Conservation (phyloP, 2,888 invertebrate genomes). For the Drosophila parthenogenetica region DNA sequence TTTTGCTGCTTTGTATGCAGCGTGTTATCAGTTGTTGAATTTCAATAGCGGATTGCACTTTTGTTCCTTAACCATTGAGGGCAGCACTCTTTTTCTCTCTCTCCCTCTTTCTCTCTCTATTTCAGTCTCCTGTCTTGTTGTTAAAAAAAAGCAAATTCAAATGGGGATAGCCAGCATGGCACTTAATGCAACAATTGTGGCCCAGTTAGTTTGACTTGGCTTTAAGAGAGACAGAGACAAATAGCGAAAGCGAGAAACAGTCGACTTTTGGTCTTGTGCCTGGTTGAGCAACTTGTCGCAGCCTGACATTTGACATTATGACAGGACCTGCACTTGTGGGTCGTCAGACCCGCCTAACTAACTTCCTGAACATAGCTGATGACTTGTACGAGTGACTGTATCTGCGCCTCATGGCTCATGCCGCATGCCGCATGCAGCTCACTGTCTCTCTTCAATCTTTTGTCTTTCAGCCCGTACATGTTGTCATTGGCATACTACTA, state of each 20-base stretch:
- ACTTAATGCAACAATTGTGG: conserved; percentile 21
- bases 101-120: background rate
- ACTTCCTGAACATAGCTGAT: conserved; percentile 77
- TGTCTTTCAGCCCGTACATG: conserved; percentile 64
- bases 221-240: conserved; percentile 13
- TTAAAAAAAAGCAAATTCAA: conserved; percentile 44
- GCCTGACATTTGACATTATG: conserved; percentile 61
- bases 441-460: conserved; percentile 61
- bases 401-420: conserved; percentile 42
- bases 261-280: conserved; percentile 11
- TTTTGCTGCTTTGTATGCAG: conserved; percentile 63
- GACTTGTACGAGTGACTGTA: conserved; percentile 57
- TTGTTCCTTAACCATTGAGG: conserved; percentile 43
- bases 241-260: background rate
- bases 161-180: conserved; percentile 20
- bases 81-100: background rate
- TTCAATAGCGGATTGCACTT: conserved; percentile 63
- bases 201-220: conserved; percentile 17
- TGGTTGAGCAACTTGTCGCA: conserved; percentile 65
- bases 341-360: conserved; percentile 65
- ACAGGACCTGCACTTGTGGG: conserved; percentile 44
- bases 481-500: conserved; percentile 66
- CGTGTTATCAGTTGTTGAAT: conserved; percentile 61
- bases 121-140: background rate
- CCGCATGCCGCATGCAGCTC: background rate